Evolutionary conservation across 92 coral and sea anemone genomes (phyloP).

Genomic region (Umimayanthus chanpuru): DNA sequence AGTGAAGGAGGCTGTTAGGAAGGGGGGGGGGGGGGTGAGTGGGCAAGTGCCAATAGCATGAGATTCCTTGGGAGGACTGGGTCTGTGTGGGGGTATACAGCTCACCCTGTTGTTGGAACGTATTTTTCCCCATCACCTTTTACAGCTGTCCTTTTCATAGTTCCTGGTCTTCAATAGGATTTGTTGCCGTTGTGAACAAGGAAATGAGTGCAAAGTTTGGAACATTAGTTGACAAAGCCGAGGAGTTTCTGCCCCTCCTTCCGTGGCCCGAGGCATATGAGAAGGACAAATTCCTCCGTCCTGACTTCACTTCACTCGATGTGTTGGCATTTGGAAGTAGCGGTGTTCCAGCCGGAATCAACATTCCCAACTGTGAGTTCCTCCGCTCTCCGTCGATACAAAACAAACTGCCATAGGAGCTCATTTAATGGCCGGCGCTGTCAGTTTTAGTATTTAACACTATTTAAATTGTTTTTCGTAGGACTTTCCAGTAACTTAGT

Average conservation of each 20-base stretch:
- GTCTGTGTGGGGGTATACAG: too few relatives aligned
- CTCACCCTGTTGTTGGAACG: too few relatives aligned
- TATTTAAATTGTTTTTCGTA: too few relatives aligned
- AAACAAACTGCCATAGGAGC: too few relatives aligned
- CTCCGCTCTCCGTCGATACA: background rate
- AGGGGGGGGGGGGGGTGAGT: too few relatives aligned
- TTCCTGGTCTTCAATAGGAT: slow-evolving; percentile 57
- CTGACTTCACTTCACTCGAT: slow-evolving; percentile 98
- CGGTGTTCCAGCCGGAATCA: slow-evolving; percentile 98
- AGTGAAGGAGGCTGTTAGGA: too few relatives aligned
- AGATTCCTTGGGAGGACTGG: too few relatives aligned
- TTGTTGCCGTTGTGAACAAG: slow-evolving; percentile 94
- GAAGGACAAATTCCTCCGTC: slow-evolving; percentile 88
- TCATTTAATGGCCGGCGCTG: background rate
- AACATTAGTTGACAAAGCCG: slow-evolving; percentile 77
- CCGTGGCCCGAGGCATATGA: slow-evolving; percentile 96
- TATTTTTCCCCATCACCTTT: too few relatives aligned
- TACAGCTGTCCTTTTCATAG: too few relatives aligned
- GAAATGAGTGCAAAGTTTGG: slow-evolving; percentile 96
- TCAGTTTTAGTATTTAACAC: background rate
- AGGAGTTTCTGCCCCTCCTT: slow-evolving; percentile 77
- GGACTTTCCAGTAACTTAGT: too few relatives aligned
- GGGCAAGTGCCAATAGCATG: too few relatives aligned
- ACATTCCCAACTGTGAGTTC: slow-evolving; percentile 96
- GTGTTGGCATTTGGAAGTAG: slow-evolving; percentile 92